Conservation (phyloP, 2,113 vertebrate genomes). For the Fulica atra region DNA sequence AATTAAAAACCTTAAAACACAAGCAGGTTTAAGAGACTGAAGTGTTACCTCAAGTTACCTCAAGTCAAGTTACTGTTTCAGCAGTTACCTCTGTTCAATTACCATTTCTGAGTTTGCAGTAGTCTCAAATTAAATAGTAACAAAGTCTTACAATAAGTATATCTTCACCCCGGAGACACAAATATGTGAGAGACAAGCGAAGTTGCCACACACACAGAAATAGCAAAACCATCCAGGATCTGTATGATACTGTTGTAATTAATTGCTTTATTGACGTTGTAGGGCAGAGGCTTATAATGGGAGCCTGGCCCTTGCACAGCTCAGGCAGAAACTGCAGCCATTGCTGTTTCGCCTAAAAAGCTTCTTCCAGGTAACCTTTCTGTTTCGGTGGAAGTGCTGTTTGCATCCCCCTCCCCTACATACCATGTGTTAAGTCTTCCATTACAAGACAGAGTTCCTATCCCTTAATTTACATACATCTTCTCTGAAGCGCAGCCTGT, state of each 20-base stretch:
- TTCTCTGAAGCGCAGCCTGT: background rate
- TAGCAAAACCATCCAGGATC: background rate
- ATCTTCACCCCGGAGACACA: background rate
- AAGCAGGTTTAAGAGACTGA: background rate
- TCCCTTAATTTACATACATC: background rate
- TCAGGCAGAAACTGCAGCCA: background rate
- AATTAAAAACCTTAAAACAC: background rate
- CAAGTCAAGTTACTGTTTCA: background rate
- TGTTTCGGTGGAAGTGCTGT: background rate
- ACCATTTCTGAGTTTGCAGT: background rate
- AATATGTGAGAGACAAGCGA: background rate
- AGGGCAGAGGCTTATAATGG: fast-evolving
- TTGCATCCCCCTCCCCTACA: background rate
- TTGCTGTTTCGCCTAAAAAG: background rate
- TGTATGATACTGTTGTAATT: background rate
- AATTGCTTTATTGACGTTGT: background rate
- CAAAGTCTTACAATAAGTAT: background rate
- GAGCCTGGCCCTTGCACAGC: background rate
- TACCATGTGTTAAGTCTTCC: background rate
- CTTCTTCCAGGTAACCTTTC: background rate
- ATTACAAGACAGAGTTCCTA: background rate
- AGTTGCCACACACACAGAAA: background rate
- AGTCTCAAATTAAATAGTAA: background rate
- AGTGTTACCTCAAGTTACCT: background rate
- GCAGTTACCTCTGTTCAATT: background rate